phyloP scores from a whole-genome alignment of 2,113 vertebrate genomes.

The Bubo bubo region DNA sequence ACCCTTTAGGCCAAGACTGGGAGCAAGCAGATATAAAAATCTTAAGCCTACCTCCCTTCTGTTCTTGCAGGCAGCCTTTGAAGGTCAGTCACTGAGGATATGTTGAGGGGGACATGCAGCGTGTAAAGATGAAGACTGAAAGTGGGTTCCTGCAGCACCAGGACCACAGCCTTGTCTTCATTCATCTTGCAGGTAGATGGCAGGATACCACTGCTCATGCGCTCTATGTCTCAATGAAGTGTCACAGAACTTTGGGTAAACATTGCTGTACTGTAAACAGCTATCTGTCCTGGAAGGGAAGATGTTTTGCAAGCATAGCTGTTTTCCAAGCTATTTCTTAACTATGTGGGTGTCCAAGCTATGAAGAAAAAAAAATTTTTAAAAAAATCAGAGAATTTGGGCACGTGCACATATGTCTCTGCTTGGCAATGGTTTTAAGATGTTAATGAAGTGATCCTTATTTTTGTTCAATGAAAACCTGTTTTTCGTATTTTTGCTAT shows the following conservation, averaged over 20 bases:
- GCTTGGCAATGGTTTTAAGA: constrained; percentile 46
- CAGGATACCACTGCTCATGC: not conserved
- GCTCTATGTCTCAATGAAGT: not conserved
- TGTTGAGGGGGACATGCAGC: rapidly evolving
- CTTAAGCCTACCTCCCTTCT: not conserved
- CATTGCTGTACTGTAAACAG: not conserved
- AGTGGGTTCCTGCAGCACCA: not conserved
- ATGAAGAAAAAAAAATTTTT: not conserved
- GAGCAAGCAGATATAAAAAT: not conserved
- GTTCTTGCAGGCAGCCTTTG: not conserved
- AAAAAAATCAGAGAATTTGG: not conserved
- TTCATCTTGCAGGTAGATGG: not conserved
- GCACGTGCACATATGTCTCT: not conserved
- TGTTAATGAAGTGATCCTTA: constrained; percentile 40
- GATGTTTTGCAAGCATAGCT: constrained; percentile 30
- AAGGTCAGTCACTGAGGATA: not conserved
- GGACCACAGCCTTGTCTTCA: not conserved
- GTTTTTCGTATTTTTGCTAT: not conserved
- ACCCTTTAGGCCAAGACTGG: not conserved
- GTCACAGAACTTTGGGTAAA: not conserved
- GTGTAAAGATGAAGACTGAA: not conserved
- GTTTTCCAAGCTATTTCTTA: not conserved
- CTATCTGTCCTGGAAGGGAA: not conserved
- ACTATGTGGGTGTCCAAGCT: not conserved
- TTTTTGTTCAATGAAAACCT: constrained; percentile 14